Evolutionary conservation across 2,888 invertebrate species (phyloP).

Genomic region (Rapana venosa): DNA sequence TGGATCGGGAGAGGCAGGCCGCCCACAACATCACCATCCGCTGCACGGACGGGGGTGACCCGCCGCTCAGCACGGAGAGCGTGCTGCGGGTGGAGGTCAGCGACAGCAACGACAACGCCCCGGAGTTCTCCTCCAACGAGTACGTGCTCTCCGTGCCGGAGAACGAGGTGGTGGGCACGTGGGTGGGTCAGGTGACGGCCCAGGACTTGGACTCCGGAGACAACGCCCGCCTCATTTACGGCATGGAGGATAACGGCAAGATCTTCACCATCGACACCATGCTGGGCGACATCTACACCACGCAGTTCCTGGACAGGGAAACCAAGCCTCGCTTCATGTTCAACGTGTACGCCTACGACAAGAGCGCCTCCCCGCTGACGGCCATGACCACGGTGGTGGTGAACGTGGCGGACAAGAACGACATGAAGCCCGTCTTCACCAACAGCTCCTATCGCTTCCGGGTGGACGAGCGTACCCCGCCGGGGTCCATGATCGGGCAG

Average conservation of each 20-base stretch:
- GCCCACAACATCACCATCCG: conserved; percentile 45
- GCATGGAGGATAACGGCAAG: conserved; percentile 41
- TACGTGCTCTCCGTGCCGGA: conserved; percentile 51
- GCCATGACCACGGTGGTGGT: conserved; percentile 51
- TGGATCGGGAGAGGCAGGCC: conserved; percentile 48
- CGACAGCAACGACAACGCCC: conserved; percentile 54
- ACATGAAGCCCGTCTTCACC: conserved; percentile 48
- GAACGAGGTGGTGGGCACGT: conserved; percentile 49
- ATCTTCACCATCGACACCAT: conserved; percentile 51
- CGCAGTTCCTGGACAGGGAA: conserved; percentile 50
- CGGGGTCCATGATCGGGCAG: conserved; percentile 43
- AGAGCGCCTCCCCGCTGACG: conserved; percentile 45
- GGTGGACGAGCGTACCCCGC: conserved; percentile 44
- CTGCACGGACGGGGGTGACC: conserved; percentile 50
- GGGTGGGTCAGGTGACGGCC: conserved; percentile 49
- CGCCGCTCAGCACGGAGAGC: conserved; percentile 45
- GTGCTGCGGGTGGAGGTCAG: conserved; percentile 47
- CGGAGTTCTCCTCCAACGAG: conserved; percentile 44
- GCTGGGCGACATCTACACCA: conserved; percentile 51
- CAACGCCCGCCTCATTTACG: conserved; percentile 51
- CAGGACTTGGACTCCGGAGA: conserved; percentile 48
- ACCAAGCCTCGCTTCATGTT: conserved; percentile 44
- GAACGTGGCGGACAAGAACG: conserved; percentile 51
- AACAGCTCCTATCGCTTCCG: conserved; percentile 46
- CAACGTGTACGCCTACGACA: conserved; percentile 50